Conservation (phyloP, 2,888 invertebrate genomes). For the Psylliodes chrysocephalus region DNA sequence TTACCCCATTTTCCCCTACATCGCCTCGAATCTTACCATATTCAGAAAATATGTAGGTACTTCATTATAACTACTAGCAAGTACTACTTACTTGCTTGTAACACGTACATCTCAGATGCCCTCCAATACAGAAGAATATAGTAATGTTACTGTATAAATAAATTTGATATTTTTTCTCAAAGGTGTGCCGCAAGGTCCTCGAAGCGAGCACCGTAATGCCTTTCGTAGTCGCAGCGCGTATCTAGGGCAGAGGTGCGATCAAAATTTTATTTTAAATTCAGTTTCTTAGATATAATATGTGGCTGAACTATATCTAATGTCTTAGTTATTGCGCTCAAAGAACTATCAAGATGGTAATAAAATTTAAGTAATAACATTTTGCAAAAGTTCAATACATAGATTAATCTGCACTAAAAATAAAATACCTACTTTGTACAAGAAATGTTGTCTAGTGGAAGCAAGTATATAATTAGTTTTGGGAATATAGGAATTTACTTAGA, state of each 20-base stretch:
- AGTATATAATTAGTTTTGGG: too few relatives aligned
- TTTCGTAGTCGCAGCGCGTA: neutral
- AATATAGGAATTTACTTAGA: too few relatives aligned
- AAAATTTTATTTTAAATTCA: neutral
- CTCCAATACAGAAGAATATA: slow-evolving; percentile 9
- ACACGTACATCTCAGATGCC: slow-evolving; percentile 10
- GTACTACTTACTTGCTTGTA: neutral
- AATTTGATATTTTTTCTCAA: slow-evolving; percentile 6
- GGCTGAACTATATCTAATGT: too few relatives aligned
- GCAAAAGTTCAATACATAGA: too few relatives aligned
- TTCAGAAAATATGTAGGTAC: slow-evolving; percentile 8
- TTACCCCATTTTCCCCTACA: slow-evolving; percentile 6
- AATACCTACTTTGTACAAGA: too few relatives aligned
- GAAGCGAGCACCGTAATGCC: neutral
- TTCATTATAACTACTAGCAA: neutral
- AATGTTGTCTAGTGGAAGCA: too few relatives aligned
- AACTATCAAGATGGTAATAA: too few relatives aligned
- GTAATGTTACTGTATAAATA: neutral
- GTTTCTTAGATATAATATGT: neutral
- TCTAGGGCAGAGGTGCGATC: neutral
- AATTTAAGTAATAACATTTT: too few relatives aligned
- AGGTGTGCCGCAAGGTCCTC: slow-evolving; percentile 10
- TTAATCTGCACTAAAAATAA: too few relatives aligned
- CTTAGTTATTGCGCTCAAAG: too few relatives aligned
- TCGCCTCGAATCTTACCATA: slow-evolving; percentile 12